Conservation (phyloP, 2,113 vertebrate species). For the Mustelus asterias region DNA sequence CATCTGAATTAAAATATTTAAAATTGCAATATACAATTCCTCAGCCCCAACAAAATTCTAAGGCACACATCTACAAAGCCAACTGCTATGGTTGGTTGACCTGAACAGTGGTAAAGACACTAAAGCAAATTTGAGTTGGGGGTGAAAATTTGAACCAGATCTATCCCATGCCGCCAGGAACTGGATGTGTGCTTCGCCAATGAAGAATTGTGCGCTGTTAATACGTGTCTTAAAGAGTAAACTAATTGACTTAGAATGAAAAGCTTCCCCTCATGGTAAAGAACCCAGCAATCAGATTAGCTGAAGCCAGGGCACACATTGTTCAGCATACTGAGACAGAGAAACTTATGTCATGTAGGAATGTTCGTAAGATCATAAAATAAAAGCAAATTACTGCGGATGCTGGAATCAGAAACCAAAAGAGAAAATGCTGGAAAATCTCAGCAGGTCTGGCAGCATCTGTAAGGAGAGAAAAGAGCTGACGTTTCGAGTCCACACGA, state of each 20-base stretch:
- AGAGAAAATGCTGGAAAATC: no score
- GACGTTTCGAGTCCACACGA: no score
- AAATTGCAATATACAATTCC: constrained; percentile 44
- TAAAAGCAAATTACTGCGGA: no score
- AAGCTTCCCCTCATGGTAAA: neutral
- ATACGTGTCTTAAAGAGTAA: neutral
- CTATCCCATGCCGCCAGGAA: neutral
- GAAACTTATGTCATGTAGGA: neutral
- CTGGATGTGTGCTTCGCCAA: neutral
- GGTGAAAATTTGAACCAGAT: neutral
- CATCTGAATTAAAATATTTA: constrained; percentile 46
- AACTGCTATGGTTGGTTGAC: neutral
- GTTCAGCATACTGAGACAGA: neutral
- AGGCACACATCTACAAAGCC: constrained; percentile 41
- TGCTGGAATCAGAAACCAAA: no score
- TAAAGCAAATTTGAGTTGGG: neutral
- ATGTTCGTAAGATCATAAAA: neutral
- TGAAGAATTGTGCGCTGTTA: neutral
- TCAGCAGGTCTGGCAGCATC: no score
- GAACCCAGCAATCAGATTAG: neutral
- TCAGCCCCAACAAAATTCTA: constrained; percentile 49
- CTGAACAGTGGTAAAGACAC: neutral
- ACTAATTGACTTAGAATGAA: neutral
- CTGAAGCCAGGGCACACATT: neutral
- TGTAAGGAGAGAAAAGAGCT: no score